Percentiles rank a stretch among this genome's conserved stretches.
Evolutionary conservation across 2,888 invertebrate genomes (phyloP).

Genomic region (Rhagophthalmus giganteus): DNA sequence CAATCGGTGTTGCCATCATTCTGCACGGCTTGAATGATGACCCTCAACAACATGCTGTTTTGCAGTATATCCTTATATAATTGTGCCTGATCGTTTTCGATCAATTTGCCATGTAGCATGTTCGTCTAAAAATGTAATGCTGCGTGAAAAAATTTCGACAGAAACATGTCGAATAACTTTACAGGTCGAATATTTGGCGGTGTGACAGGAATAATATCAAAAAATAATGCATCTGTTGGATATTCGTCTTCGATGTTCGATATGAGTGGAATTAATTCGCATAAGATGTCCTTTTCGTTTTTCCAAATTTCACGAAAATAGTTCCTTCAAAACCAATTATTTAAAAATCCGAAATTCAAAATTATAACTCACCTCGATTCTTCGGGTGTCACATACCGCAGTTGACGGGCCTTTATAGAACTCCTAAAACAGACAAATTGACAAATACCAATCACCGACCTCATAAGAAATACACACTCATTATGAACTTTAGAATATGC

Average conservation of each 20-base stretch:
- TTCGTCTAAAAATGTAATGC: slow-evolving; percentile 48
- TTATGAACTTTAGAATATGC: slow-evolving; percentile 52
- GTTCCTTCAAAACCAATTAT: slow-evolving; percentile 28
- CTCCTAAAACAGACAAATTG: too few species aligned
- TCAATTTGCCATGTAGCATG: slow-evolving; percentile 63
- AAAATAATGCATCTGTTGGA: slow-evolving; percentile 85
- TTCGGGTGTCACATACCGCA: slow-evolving; percentile 48
- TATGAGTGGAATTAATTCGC: slow-evolving; percentile 72
- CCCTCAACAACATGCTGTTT: slow-evolving; percentile 65
- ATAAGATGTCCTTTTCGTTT: slow-evolving; percentile 71
- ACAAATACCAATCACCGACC: neutral
- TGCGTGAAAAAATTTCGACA: neutral
- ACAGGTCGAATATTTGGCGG: slow-evolving; percentile 86
- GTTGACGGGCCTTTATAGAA: too few species aligned
- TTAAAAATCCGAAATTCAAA: too few species aligned
- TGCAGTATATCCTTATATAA: slow-evolving; percentile 71
- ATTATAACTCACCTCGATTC: slow-evolving; percentile 46
- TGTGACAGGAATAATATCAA: slow-evolving; percentile 80
- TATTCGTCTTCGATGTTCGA: slow-evolving; percentile 56
- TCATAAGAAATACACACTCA: slow-evolving; percentile 37
- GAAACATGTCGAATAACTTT: slow-evolving; percentile 33
- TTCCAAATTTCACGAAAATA: slow-evolving; percentile 65
- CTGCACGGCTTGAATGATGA: slow-evolving; percentile 65
- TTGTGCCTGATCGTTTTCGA: slow-evolving; percentile 78
- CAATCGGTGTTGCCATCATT: slow-evolving; percentile 56